phyloP scores from a whole-genome alignment of 2,888 invertebrate species.

The Lobophora halterata region DNA sequence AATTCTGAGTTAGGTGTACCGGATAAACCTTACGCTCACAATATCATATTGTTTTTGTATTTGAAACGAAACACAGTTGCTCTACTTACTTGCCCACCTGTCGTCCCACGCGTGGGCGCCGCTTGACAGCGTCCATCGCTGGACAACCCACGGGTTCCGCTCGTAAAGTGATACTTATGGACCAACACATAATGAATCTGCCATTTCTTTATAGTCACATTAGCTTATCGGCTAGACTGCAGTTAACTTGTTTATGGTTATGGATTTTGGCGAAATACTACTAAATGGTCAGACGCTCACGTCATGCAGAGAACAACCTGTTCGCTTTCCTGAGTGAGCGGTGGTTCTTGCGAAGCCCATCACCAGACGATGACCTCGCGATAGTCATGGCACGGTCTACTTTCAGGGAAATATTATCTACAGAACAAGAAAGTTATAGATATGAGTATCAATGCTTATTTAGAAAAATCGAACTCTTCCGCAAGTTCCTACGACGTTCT shows the following conservation, averaged over 20 bases:
- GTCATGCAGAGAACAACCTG: constrained; percentile 13
- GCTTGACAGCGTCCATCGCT: constrained; percentile 4
- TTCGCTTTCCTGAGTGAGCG: too few relatives aligned
- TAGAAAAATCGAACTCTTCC: too few relatives aligned
- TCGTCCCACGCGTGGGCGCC: constrained; percentile 18
- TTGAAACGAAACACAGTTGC: too few relatives aligned
- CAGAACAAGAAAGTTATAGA: too few relatives aligned
- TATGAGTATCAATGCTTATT: too few relatives aligned
- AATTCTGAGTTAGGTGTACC: too few relatives aligned
- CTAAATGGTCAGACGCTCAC: constrained; percentile 13
- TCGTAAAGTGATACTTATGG: constrained; percentile 29
- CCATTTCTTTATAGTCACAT: constrained; percentile 27
- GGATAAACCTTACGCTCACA: too few relatives aligned
- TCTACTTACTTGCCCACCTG: constrained; percentile 6
- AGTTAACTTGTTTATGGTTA: constrained; percentile 23
- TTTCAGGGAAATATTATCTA: too few relatives aligned
- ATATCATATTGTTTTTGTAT: not conserved
- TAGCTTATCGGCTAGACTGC: constrained; percentile 19
- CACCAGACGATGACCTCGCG: too few relatives aligned
- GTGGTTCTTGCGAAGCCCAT: too few relatives aligned
- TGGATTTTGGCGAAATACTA: constrained; percentile 8
- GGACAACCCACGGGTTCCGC: constrained; percentile 17
- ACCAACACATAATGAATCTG: constrained; percentile 21
- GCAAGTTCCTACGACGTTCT: constrained; percentile 13
- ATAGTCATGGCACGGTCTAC: too few relatives aligned